These are phyloP conservation scores for Heliangelus exortis DNA, from an alignment of 2,797 vertebrate species.

Conservation along the genomic window DNA sequence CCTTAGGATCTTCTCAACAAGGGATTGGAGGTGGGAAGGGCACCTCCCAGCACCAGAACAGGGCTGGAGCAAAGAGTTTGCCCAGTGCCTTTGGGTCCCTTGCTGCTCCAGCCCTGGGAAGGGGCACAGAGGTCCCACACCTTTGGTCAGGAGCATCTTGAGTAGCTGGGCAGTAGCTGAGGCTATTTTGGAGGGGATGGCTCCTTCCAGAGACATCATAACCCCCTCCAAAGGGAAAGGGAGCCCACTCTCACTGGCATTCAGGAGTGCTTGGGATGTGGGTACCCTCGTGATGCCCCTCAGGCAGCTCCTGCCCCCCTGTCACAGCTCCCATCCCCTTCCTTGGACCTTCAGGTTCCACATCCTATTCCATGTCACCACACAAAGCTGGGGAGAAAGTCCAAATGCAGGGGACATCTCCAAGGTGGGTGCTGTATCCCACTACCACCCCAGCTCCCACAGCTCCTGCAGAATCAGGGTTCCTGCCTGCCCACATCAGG, in stretches of 20 bases:
- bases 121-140: fast-evolving
- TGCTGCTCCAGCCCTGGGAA: background rate
- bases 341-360: background rate
- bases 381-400: background rate
- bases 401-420: background rate
- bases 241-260: background rate
- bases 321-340: fast-evolving
- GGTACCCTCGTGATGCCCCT: background rate
- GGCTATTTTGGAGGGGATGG: background rate
- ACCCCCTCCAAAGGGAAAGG: no score
- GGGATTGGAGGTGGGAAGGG: background rate
- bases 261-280: background rate
- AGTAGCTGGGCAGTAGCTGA: background rate
- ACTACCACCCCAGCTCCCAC: background rate
- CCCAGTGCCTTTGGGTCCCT: background rate
- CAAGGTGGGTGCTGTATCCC: background rate
- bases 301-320: background rate
- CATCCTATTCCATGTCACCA: fast-evolving
- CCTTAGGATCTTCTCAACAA: background rate
- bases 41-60: background rate
- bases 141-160: background rate
- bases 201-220: background rate
- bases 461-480: background rate
- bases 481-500: background rate
- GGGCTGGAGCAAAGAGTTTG: background rate